Evolutionary conservation across 2,113 vertebrate species (phyloP), one percentile per base, ranked within the genome.

Genomic region (Brachypteracias leptosomus): DNA sequence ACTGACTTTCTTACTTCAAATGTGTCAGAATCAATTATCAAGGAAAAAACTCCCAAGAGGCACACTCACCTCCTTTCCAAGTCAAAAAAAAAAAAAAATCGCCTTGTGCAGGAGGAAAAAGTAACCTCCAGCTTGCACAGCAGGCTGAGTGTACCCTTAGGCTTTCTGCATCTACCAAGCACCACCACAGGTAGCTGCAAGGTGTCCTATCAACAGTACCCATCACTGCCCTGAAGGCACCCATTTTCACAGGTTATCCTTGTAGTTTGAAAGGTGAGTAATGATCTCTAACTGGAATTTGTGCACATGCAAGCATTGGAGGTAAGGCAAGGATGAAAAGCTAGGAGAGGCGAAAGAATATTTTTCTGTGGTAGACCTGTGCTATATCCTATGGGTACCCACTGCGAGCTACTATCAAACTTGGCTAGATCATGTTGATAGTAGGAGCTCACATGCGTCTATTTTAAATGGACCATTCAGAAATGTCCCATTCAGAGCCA

Each of bases 51-150:
- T 70, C 7, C 7, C 35, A 54, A 36, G 16, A 77, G 26, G 11
- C 40, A 74, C 4, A 2, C 10, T 3, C 1, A 6, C 10, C 5
- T 59, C 19, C 12, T 33, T 3, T 6, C 8, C 7, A 6, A 11
- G 8, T 22, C 10, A 10, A 20, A 40, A 51, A 77, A 59, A 40
- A 55, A 55, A 8, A 40, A 4, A 8, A 49, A 49, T 84, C 42
- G 4, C 5, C 36, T 67, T 67, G 9, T 74, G 35, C 14, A 47
- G 38, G 66, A 75, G 40, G 8, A 51, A 44, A 57, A 73, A 54
- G 17, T 57, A 72, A n/a, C 17, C 14, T 71, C 24, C 55, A 86
- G 38, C 38, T 79, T 82, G 19, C 54, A 40, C 31, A 82, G 54
- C 31, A 89, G 49, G 36, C 55, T 80, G 44, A 52, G 5, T 18